Evolutionary conservation across 2,113 vertebrate species (phyloP).

Genomic region (Eulemur macaco): DNA sequence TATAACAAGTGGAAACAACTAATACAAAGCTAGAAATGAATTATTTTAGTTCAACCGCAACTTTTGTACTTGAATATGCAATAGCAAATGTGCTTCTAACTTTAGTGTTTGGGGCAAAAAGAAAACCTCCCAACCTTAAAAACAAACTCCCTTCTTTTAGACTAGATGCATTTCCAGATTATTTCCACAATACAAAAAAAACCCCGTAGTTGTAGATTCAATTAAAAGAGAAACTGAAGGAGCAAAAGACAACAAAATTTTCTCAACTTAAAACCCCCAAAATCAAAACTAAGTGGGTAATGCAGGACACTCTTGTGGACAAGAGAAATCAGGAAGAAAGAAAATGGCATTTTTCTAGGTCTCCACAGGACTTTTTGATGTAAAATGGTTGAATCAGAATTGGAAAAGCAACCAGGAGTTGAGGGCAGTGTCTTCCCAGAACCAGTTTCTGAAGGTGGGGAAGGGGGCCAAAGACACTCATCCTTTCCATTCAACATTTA

Average conservation of each 20-base stretch:
- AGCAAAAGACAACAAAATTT: slow-evolving; percentile 17
- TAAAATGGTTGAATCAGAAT: slow-evolving; percentile 55
- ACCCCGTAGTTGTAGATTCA: neutral
- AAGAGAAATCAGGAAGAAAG: slow-evolving; percentile 32
- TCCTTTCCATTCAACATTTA: slow-evolving; percentile 23
- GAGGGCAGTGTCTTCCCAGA: slow-evolving; percentile 41
- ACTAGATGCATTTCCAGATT: slow-evolving; percentile 30
- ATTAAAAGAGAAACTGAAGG: slow-evolving; percentile 8
- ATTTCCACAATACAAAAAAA: slow-evolving; percentile 18
- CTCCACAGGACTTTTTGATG: slow-evolving; percentile 8
- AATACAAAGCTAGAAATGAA: slow-evolving; percentile 22
- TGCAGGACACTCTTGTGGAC: neutral
- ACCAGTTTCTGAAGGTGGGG: slow-evolving; percentile 39
- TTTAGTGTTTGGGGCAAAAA: neutral
- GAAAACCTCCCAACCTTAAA: neutral
- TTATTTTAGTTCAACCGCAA: slow-evolving; percentile 32
- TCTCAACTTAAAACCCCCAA: neutral
- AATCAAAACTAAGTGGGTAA: slow-evolving; percentile 7
- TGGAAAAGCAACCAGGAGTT: neutral
- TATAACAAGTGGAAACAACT: slow-evolving; percentile 9
- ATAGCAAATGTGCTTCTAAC: neutral
- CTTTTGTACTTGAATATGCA: neutral
- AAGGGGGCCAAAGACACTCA: neutral
- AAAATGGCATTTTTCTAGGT: slow-evolving; percentile 39
- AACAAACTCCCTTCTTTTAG: slow-evolving; percentile 41